phyloP scores from a whole-genome alignment of 2,113 vertebrate genomes.

The Okapia johnstoni region DNA sequence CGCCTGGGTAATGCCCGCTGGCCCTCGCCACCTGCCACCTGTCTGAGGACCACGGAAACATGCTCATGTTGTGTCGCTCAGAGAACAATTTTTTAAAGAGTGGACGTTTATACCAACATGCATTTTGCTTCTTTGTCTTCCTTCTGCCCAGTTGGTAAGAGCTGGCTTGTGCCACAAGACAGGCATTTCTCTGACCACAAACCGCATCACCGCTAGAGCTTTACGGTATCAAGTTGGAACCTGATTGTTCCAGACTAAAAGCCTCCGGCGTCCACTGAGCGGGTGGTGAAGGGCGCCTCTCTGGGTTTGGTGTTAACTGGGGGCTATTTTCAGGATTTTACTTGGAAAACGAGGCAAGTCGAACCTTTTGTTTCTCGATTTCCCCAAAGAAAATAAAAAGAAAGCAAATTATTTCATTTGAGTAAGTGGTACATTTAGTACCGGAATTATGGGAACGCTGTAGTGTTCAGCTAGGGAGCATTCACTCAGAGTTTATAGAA shows the following conservation, averaged over 20 bases:
- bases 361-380: background rate
- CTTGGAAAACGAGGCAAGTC: background rate
- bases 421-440: background rate
- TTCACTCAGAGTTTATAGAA: rapidly evolving
- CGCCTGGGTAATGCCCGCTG: background rate
- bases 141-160: conserved; percentile 1
- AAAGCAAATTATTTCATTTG: background rate
- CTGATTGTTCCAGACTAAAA: rapidly evolving
- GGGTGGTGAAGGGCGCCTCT: rapidly evolving
- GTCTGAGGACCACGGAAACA: background rate
- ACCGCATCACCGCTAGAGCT: too few relatives aligned
- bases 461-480: rapidly evolving
- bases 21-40: background rate
- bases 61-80: conserved; percentile 3
- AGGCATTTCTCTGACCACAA: background rate
- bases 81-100: background rate
- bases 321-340: background rate
- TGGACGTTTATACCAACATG: background rate
- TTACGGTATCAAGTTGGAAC: too few relatives aligned
- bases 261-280: background rate
- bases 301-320: too few relatives aligned
- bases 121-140: conserved; percentile 1
- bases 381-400: background rate
- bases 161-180: conserved; percentile 5
- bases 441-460: background rate